phyloP scores from a whole-genome alignment of 2,888 invertebrate species.

The Mimumesa dahlbomi region DNA sequence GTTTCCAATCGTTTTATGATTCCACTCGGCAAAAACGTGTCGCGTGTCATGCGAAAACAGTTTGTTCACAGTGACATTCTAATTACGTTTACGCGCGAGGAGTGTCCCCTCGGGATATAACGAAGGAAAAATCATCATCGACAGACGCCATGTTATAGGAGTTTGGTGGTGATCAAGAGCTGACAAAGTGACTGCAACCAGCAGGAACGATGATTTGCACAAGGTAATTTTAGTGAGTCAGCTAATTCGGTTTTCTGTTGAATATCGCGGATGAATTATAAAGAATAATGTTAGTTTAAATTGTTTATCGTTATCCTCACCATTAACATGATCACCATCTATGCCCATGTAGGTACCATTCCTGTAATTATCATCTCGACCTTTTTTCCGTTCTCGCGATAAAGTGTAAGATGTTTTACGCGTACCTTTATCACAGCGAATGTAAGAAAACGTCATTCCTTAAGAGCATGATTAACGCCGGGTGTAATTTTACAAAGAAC shows the following conservation, averaged over 20 bases:
- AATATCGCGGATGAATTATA: neutral
- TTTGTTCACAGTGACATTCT: neutral
- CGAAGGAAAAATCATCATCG: conserved; percentile 13
- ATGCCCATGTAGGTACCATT: too few species aligned
- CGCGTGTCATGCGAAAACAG: neutral
- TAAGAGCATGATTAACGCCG: conserved; percentile 5
- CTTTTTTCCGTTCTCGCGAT: too few species aligned
- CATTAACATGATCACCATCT: too few species aligned
- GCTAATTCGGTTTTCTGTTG: neutral
- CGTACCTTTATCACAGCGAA: neutral
- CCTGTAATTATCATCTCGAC: too few species aligned
- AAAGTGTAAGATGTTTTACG: neutral
- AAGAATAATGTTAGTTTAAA: neutral
- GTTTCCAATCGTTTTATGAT: neutral
- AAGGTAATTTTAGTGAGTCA: conserved; percentile 55
- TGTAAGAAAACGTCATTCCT: conserved; percentile 18
- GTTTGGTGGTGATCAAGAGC: conserved; percentile 18
- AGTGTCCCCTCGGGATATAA: neutral
- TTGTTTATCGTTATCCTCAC: too few species aligned
- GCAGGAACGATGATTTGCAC: conserved; percentile 45
- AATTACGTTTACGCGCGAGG: neutral
- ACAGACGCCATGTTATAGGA: conserved; percentile 39
- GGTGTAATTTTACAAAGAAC: neutral
- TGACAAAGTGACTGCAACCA: conserved; percentile 42
- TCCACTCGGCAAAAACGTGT: neutral